Evolutionary conservation across 2,113 vertebrate species (phyloP), one percentile per base, ranked within the genome.

Genomic region (Alaudala cheleensis): DNA sequence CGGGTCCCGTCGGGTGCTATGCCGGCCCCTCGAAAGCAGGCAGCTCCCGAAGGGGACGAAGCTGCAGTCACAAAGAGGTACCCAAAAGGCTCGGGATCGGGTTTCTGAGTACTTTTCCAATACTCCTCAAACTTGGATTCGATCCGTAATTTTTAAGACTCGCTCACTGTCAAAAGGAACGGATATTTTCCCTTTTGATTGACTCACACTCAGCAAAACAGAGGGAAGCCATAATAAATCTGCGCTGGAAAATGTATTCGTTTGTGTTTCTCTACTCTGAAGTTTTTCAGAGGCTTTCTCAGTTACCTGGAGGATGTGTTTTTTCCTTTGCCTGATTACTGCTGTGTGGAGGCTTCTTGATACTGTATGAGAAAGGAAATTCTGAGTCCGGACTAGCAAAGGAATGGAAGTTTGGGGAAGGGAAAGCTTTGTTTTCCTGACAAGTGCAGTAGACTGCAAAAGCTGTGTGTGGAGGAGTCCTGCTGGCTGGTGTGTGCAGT

Each of bases 171-270:
- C 89, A 81, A 61, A 67, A 10, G 3, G 24, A 79, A 54, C 9
- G 1, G 17, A 1, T 86, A 76, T 70, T 93, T 76, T n/a, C 61
- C 14, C 29, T 62, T 70, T 82, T 78, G 80, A 12, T 25, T 87
- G 92, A 91, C 54, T 95, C n/a, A 5, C 54, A 54, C 60, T 96
- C 94, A 91, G 88, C 90, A 71, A 79, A 96, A 94, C 61, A 81
- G 72, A 28, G 4, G 14, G 86, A 80, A 86, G 45, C 39, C 85
- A 5, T 62, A 77, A 95, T 91, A 94, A 95, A 95, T 96, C 80
- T 92, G 61, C n/a, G 14, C 81, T 66, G 40, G 51, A 64, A 95
- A 96, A 85, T 64, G 28, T 47, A 66, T 86, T 91, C 87, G 33
- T 65, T 79, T 86, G 39, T 79, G 49, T 79, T 81, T 76, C 69